Percentiles rank a stretch among this genome's conserved stretches.
These are phyloP conservation scores for Lysiphlebus fabarum DNA, from an alignment of 1,140 invertebrate genomes.

Conservation along the genomic window DNA sequence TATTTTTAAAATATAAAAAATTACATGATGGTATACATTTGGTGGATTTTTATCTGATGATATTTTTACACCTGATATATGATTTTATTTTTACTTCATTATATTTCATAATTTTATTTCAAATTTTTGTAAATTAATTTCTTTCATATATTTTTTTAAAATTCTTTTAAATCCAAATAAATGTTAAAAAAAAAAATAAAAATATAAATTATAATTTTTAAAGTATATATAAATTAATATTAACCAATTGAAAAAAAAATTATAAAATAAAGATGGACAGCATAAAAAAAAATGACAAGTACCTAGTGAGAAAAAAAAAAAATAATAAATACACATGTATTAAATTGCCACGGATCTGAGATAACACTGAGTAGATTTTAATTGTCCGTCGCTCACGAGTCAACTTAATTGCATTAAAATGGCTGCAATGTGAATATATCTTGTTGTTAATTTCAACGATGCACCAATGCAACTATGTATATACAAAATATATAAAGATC, in stretches of 20 bases:
- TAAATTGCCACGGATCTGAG: slow-evolving; percentile 29
- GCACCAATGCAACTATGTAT: background rate
- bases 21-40: too few relatives aligned
- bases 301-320: background rate
- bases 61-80: too few relatives aligned
- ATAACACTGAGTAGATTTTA: slow-evolving; percentile 45
- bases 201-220: too few relatives aligned
- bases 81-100: too few relatives aligned
- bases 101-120: too few relatives aligned
- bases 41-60: too few relatives aligned
- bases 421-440: slow-evolving; percentile 5
- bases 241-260: background rate
- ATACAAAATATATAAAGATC: slow-evolving; percentile 16
- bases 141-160: too few relatives aligned
- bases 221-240: too few relatives aligned
- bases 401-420: slow-evolving; percentile 39
- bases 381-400: slow-evolving; percentile 34
- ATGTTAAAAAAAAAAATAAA: too few relatives aligned
- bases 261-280: slow-evolving; percentile 22
- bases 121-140: too few relatives aligned
- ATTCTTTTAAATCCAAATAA: too few relatives aligned
- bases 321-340: background rate
- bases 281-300: slow-evolving; percentile 36
- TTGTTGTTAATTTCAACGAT: background rate
- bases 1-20: slow-evolving; percentile 1